A percentile compares a stretch with the other conserved stretches of the same genome.
Conservation (phyloP, 2,113 vertebrate species). For the Glaucomys volans region DNA sequence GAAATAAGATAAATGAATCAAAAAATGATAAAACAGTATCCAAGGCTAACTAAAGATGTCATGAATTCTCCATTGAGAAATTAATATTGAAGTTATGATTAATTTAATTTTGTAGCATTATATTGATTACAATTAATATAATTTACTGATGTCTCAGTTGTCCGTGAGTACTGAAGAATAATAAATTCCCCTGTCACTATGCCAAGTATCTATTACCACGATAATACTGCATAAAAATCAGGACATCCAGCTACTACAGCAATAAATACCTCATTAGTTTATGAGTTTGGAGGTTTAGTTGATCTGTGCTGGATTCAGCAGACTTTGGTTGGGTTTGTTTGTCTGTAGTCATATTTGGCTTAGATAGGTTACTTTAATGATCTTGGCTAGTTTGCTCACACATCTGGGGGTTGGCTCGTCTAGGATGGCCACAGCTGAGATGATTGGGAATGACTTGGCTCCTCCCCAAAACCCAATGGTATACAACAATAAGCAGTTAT, state of each 20-base stretch:
- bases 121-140: neutral
- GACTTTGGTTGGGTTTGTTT: neutral
- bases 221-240: neutral
- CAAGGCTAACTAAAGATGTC: neutral
- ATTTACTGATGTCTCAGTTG: neutral
- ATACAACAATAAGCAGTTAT: neutral
- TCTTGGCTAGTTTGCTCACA: neutral
- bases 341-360: conserved; percentile 3
- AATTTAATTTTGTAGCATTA: conserved; percentile 1
- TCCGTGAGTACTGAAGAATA: neutral
- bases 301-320: neutral
- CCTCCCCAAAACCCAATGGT: neutral
- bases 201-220: neutral
- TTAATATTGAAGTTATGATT: neutral
- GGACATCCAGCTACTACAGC: neutral
- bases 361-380: neutral
- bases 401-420: neutral
- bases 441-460: neutral
- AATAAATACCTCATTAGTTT: neutral
- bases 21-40: neutral
- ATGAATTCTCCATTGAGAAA: neutral
- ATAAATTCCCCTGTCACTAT: neutral
- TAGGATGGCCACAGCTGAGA: neutral
- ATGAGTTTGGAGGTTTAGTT: neutral
- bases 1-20: neutral